Conservation (phyloP, 92 coral and sea anemone species). For the Actinostola sp. region DNA sequence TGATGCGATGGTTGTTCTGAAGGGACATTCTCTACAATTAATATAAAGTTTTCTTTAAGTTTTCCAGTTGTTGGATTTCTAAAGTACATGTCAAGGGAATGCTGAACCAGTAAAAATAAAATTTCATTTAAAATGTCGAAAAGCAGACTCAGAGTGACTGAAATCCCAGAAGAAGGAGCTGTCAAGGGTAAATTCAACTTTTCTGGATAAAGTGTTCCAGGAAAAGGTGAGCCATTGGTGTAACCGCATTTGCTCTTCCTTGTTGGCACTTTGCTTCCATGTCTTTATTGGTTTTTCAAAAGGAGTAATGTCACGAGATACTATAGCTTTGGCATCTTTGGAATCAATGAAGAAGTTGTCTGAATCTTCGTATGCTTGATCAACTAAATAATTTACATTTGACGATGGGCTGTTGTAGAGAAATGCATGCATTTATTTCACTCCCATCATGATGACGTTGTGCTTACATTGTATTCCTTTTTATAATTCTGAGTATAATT, state of each 20-base stretch:
- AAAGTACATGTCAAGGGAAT: too few species aligned
- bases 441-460: conserved; percentile 65
- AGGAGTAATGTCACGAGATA: conserved; percentile 59
- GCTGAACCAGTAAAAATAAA: too few species aligned
- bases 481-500: conserved; percentile 62
- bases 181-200: conserved; percentile 18
- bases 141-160: conserved; percentile 59
- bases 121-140: too few species aligned
- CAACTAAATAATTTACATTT: conserved; percentile 60
- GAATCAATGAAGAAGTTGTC: background rate
- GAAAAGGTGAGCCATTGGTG: conserved; percentile 70
- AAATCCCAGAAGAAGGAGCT: conserved; percentile 35
- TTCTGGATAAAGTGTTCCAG: conserved; percentile 41
- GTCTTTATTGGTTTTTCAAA: conserved; percentile 56
- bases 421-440: conserved; percentile 59
- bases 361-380: conserved; percentile 25
- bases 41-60: too few species aligned
- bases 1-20: too few species aligned
- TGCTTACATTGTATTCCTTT: conserved; percentile 57
- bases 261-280: conserved; percentile 55
- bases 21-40: too few species aligned
- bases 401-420: conserved; percentile 45
- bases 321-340: conserved; percentile 57
- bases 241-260: conserved; percentile 46
- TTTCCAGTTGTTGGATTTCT: too few species aligned